Conservation (phyloP, 2,888 invertebrate species). For the Tridacna crocea region DNA sequence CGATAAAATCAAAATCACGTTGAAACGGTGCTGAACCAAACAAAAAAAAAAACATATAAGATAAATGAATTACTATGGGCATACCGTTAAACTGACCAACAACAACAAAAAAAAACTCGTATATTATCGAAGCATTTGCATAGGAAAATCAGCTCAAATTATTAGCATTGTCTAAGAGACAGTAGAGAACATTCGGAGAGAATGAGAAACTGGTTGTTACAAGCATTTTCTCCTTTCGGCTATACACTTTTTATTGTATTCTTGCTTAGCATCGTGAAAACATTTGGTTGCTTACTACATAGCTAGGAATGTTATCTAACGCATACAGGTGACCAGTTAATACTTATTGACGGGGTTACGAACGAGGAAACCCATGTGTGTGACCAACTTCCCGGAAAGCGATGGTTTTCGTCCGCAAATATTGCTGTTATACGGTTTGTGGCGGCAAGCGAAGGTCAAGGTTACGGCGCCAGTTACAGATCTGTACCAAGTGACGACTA, state of each 20-base stretch:
- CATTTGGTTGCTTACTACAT: too few species aligned
- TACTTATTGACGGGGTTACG: constrained; percentile 36
- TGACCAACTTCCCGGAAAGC: constrained; percentile 3
- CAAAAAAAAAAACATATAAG: too few species aligned
- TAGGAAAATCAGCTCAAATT: neutral
- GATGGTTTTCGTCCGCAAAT: constrained; percentile 49
- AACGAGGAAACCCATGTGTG: constrained; percentile 34
- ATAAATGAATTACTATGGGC: too few species aligned
- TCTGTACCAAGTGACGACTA: constrained; percentile 28
- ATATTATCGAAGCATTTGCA: neutral
- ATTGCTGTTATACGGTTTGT: constrained; percentile 46
- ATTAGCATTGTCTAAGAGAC: too few species aligned
- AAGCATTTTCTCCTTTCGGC: neutral
- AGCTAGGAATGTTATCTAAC: too few species aligned
- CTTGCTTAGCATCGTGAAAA: too few species aligned
- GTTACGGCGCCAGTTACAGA: constrained; percentile 40
- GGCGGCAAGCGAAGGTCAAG: constrained; percentile 46
- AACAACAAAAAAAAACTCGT: neutral
- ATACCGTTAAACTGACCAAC: too few species aligned
- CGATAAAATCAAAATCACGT: too few species aligned
- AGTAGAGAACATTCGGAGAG: too few species aligned
- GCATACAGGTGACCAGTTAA: constrained; percentile 45
- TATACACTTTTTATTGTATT: too few species aligned
- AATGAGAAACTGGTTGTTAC: too few species aligned
- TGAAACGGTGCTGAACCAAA: too few species aligned